Conservation (phyloP, 2,797 vertebrate genomes). For the Mallotus villosus region DNA sequence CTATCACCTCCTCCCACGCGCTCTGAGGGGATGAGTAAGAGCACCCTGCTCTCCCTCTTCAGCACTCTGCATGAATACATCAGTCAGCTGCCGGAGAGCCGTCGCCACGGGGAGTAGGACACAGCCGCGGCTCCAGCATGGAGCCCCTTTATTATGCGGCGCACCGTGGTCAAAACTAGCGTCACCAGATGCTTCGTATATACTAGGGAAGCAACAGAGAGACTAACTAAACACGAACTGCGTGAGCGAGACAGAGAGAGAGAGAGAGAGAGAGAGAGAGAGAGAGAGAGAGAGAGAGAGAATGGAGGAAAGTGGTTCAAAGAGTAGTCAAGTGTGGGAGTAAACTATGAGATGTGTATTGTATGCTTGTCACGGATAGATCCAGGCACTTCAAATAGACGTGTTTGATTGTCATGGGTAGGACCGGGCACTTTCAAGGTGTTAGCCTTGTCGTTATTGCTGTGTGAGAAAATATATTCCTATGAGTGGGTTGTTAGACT, state of each 20-base stretch:
- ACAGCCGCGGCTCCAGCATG: neutral
- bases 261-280: neutral
- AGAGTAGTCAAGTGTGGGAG: neutral
- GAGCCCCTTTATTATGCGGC: neutral
- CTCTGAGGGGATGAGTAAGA: slow-evolving; percentile 66
- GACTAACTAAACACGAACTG: neutral
- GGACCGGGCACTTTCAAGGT: no score
- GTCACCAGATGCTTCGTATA: neutral
- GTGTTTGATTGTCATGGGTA: neutral
- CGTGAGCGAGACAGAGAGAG: neutral
- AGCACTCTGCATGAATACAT: slow-evolving; percentile 52
- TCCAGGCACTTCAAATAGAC: neutral
- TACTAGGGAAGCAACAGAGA: neutral
- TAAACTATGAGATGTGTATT: neutral
- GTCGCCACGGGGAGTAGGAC: slow-evolving; percentile 1
- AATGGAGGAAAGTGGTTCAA: neutral
- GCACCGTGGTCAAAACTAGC: neutral
- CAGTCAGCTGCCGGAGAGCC: slow-evolving; percentile 23
- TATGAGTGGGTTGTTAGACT: no score
- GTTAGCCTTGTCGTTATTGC: neutral
- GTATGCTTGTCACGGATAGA: neutral
- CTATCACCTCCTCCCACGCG: slow-evolving; percentile 73
- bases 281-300: neutral
- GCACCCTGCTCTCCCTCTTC: slow-evolving; percentile 54
- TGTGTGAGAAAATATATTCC: neutral